Evolutionary conservation across 2,797 vertebrate species (phyloP), one percentile per base, ranked within the genome.

Genomic region (Halcyon smyrnensis): DNA sequence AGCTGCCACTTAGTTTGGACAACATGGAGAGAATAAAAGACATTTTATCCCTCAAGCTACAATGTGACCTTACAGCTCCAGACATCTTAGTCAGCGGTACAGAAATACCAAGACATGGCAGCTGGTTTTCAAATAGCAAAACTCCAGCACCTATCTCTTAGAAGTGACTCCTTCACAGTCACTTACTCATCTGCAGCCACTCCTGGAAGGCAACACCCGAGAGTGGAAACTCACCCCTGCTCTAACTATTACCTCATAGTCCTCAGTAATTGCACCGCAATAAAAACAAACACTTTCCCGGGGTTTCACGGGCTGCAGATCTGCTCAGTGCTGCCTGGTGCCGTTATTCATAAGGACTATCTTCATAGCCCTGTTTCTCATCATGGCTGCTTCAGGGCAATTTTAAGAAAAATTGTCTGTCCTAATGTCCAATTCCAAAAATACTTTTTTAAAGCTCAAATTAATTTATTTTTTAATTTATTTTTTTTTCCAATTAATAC

Each of bases 241-340:
- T 80, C n/a, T 70, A 82, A 57, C 19, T 2, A 1, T n/a, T 85
- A 94, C 41, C 30, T 74, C 0, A 0, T 7, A 64, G 48, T 19
- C 34, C 45, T 91, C 70, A 54, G 14, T 51, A 90, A 84, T 36
- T 1, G 2, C 51, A 27, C 10, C 8, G 45, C 4, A 86, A 86
- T 5, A 8, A 32, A 53, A 86, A 53, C 15, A 54, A 54, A 18
- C 0, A 1, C 28, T 36, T 62, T 59, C 45, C 30, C 43, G 32
- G 3, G 51, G 43, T 51, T 88, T 68, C 62, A 54, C 0, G 4
- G 51, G 39, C 54, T 84, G 54, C 27, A 56, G 43, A 76, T 50
- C 28, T 34, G 21, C 17, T 48, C 53, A 43, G 41, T 30, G 18
- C 48, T 28, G 11, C 0, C 0, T 5, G 27, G 16, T 60, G 48